phyloP scores from a whole-genome alignment of 2,113 vertebrate species.

The Sorex fumeus region DNA sequence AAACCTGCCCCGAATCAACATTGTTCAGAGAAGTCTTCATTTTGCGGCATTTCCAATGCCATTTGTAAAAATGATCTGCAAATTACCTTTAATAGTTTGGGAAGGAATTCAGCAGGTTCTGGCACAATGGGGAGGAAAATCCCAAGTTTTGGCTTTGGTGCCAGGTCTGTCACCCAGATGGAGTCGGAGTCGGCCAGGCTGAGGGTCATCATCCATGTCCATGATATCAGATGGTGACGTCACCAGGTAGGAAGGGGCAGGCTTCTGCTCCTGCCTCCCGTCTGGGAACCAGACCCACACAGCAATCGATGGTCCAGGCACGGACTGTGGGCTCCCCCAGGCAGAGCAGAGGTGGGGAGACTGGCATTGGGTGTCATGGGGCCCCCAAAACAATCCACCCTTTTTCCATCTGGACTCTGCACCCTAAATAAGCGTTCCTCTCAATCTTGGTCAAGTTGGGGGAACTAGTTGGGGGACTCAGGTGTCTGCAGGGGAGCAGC shows the following conservation, averaged over 20 bases:
- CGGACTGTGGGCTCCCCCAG: no score
- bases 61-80: background rate
- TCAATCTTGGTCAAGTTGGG: background rate
- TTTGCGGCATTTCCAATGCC: background rate
- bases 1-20: background rate
- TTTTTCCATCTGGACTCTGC: no score
- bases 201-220: no score
- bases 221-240: rapidly evolving
- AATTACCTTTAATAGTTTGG: background rate
- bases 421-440: no score
- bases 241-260: rapidly evolving
- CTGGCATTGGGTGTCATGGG: no score
- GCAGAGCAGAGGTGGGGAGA: no score
- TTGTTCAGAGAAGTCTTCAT: background rate
- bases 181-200: rapidly evolving
- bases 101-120: background rate
- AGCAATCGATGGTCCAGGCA: no score
- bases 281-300: no score
- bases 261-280: background rate
- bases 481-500: background rate
- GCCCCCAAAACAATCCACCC: no score
- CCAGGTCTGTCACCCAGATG: rapidly evolving
- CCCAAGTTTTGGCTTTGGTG: rapidly evolving
- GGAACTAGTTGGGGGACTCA: no score
- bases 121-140: background rate